These are phyloP conservation scores for Sebastes matsubarae DNA, from an alignment of 2,797 vertebrate genomes.

Conservation along the genomic window DNA sequence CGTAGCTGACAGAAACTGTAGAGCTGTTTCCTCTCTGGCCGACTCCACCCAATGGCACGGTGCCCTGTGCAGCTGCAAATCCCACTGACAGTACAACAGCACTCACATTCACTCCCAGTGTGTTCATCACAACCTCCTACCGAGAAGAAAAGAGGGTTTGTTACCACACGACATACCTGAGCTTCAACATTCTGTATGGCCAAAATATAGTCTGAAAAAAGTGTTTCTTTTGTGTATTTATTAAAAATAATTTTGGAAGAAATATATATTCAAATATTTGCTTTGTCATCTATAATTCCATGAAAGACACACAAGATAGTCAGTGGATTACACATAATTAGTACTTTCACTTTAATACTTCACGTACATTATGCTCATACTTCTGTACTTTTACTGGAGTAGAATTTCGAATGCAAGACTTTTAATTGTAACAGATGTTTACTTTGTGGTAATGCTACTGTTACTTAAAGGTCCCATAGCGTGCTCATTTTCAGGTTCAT, in stretches of 20 bases:
- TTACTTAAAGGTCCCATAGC: background rate
- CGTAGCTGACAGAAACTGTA: slow-evolving; percentile 63
- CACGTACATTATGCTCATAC: background rate
- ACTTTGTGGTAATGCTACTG: background rate
- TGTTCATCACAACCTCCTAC: slow-evolving; percentile 9
- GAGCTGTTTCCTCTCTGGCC: slow-evolving; percentile 73
- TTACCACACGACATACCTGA: background rate
- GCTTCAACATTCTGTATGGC: background rate
- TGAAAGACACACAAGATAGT: background rate
- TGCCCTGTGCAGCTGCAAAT: slow-evolving; percentile 72
- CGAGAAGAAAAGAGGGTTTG: background rate
- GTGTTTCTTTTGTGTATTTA: background rate
- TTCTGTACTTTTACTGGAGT: background rate
- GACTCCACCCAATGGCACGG: slow-evolving; percentile 79
- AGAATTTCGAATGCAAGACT: background rate
- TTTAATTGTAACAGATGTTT: background rate
- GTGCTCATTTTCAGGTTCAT: too few species aligned
- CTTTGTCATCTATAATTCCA: background rate
- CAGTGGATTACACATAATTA: background rate
- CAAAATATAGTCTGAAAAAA: background rate
- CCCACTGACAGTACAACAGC: slow-evolving; percentile 53
- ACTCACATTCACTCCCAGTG: slow-evolving; percentile 1
- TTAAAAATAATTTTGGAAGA: background rate
- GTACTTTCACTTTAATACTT: background rate
- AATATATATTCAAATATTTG: background rate